A percentile compares a stretch with the other conserved stretches of the same genome.
These are phyloP conservation scores for Toxonevra muliebris DNA, from an alignment of 2,888 invertebrate genomes.

Conservation along the genomic window DNA sequence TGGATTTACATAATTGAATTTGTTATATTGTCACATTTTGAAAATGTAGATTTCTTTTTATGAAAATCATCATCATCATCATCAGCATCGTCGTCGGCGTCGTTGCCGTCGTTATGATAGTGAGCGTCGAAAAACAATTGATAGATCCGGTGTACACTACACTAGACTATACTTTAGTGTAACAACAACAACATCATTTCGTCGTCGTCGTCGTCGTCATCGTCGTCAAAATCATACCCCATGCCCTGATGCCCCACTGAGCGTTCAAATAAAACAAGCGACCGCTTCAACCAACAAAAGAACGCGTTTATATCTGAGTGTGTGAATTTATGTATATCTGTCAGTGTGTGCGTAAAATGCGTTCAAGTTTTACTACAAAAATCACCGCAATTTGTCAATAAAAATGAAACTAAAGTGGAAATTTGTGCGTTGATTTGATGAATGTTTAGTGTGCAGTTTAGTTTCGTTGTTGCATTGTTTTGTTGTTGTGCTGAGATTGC, in stretches of 20 bases:
- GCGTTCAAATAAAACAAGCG: background rate
- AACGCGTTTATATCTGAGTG: background rate
- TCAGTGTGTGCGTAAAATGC: background rate
- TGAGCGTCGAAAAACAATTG: constrained; percentile 51
- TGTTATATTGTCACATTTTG: constrained; percentile 62
- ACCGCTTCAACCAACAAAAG: too few relatives aligned
- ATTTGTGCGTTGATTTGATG: constrained; percentile 30
- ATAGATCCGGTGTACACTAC: constrained; percentile 55
- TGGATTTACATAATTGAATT: constrained; percentile 64
- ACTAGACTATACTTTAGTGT: constrained; percentile 12
- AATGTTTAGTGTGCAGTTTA: constrained; percentile 17
- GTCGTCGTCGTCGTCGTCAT: background rate
- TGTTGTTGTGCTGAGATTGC: too few relatives aligned
- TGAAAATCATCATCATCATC: constrained; percentile 14
- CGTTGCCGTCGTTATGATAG: constrained; percentile 23
- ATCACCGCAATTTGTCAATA: constrained; percentile 30
- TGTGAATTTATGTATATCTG: background rate
- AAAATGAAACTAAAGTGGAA: constrained; percentile 28
- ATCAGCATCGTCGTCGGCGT: constrained; percentile 1
- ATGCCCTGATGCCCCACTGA: constrained; percentile 30
- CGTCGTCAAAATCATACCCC: constrained; percentile 14
- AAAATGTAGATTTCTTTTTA: constrained; percentile 39
- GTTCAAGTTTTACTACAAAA: constrained; percentile 6
- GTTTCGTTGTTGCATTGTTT: too few relatives aligned
- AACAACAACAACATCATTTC: background rate